Conservation (phyloP, 2,113 vertebrate genomes). For the Semicossyphus pulcher region DNA sequence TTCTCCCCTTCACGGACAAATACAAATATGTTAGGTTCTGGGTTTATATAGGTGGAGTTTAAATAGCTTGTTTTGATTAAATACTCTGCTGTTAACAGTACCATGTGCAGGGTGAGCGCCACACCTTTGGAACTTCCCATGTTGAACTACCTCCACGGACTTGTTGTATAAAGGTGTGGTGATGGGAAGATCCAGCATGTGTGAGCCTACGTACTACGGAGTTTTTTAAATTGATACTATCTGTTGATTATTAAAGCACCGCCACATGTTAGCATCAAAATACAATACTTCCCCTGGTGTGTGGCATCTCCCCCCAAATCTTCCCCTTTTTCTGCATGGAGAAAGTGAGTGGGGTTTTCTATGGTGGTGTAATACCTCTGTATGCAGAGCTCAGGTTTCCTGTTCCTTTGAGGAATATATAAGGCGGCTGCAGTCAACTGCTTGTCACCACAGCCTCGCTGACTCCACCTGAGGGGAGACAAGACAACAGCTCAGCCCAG, state of each 20-base stretch:
- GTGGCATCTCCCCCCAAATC: too few species aligned
- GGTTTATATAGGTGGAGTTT: too few species aligned
- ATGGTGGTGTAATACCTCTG: too few species aligned
- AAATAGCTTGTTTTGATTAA: constrained; percentile 5
- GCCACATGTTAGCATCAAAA: too few species aligned
- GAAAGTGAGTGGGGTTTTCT: too few species aligned
- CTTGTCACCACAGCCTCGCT: constrained; percentile 13
- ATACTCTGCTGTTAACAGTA: too few species aligned
- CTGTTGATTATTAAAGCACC: too few species aligned
- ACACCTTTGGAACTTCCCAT: constrained; percentile 14
- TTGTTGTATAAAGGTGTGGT: neutral
- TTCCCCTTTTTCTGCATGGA: too few species aligned
- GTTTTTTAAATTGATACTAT: too few species aligned
- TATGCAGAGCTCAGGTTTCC: constrained; percentile 30
- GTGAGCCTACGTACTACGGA: neutral
- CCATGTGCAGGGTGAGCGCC: neutral
- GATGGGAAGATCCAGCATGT: neutral
- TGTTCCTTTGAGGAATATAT: constrained; percentile 22
- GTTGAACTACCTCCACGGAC: neutral
- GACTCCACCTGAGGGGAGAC: constrained; percentile 29
- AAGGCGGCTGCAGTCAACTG: neutral
- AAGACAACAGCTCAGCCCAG: neutral
- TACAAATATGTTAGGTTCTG: too few species aligned
- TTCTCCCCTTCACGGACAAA: too few species aligned
- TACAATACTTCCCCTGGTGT: too few species aligned